A percentile compares a stretch with the other conserved stretches of the same genome.
These are phyloP conservation scores for Scrobipalpa atriplicella DNA, from an alignment of 2,888 invertebrate genomes.

Conservation along the genomic window DNA sequence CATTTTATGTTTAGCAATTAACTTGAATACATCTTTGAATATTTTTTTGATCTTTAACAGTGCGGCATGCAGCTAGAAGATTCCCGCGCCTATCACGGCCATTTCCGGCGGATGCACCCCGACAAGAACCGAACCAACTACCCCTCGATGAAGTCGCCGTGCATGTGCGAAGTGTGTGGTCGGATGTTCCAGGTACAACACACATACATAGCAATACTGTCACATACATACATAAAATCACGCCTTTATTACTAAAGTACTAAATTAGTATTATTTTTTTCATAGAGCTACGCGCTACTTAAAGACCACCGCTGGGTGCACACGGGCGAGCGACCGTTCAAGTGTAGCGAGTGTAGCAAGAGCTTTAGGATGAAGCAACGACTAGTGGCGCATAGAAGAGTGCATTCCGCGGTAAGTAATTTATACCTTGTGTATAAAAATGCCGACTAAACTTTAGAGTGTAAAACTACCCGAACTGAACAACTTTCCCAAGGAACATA, in stretches of 20 bases:
- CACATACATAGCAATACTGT: background rate
- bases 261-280: too few species aligned
- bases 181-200: conserved; percentile 68
- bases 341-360: conserved; percentile 69
- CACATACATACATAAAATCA: too few species aligned
- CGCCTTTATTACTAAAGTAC: too few species aligned
- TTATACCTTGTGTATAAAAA: too few species aligned
- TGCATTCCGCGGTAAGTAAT: conserved; percentile 51
- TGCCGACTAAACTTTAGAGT: too few species aligned
- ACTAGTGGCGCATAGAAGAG: conserved; percentile 64
- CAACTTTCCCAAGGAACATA: too few species aligned
- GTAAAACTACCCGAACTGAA: too few species aligned
- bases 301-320: conserved; percentile 77
- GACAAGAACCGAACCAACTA: conserved; percentile 58
- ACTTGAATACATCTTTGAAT: too few species aligned
- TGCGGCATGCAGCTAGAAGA: conserved; percentile 68
- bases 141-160: conserved; percentile 59
- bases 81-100: conserved; percentile 68
- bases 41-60: conserved; percentile 44
- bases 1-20: background rate
- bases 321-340: conserved; percentile 73
- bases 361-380: conserved; percentile 69
- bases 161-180: conserved; percentile 65
- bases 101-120: conserved; percentile 66
- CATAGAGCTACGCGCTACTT: conserved; percentile 42